phyloP scores from a whole-genome alignment of 2,113 vertebrate species.

The Delphinus delphis region DNA sequence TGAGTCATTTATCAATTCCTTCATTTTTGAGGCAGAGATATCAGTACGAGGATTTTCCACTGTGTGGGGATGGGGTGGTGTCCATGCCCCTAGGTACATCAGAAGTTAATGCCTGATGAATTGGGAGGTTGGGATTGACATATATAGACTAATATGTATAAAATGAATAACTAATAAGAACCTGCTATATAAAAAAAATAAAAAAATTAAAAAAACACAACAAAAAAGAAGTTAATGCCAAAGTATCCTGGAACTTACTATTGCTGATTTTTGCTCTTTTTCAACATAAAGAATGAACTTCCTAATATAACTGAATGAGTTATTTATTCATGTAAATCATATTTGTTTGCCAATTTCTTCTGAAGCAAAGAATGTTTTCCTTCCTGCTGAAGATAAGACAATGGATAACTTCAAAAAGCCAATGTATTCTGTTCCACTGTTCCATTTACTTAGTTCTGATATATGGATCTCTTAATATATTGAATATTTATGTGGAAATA shows the following conservation, averaged over 20 bases:
- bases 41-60: background rate
- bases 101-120: background rate
- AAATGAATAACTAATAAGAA: no score
- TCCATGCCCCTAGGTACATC: background rate
- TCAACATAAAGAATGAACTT: background rate
- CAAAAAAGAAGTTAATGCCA: background rate
- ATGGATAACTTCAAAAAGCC: background rate
- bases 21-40: background rate
- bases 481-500: background rate
- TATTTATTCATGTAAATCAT: background rate
- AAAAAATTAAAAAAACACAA: fast-evolving
- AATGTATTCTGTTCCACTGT: background rate
- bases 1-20: background rate
- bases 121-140: no score
- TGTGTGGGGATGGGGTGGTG: background rate
- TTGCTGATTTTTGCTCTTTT: background rate
- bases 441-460: slow-evolving; percentile 7
- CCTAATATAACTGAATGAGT: background rate
- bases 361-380: background rate
- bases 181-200: no score
- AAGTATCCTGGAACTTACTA: background rate
- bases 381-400: background rate
- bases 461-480: background rate
- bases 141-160: no score
- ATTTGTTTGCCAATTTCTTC: slow-evolving; percentile 19